Evolutionary conservation across 64 coral and sea anemone species (phyloP).

Genomic region (Actinia tenebrosa): DNA sequence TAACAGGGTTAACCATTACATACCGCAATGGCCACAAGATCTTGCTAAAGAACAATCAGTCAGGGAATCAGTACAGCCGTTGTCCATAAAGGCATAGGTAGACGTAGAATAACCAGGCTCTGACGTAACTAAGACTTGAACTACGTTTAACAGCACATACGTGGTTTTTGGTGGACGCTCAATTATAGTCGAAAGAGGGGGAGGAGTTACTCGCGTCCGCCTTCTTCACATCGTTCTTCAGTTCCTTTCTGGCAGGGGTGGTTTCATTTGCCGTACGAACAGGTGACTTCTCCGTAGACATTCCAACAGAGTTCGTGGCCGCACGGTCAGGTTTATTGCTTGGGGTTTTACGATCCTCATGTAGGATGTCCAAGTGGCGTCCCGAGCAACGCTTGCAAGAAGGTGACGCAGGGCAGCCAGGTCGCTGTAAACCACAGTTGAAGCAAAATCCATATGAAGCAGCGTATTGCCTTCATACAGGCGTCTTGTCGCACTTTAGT

Average conservation of each 20-base stretch:
- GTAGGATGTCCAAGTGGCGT: background rate
- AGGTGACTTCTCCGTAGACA: too few species aligned
- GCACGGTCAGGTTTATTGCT: background rate
- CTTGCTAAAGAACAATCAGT: too few species aligned
- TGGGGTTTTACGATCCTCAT: background rate
- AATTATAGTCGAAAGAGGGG: background rate
- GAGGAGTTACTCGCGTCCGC: background rate
- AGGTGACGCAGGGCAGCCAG: slow-evolving; percentile 20
- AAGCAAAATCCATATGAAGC: slow-evolving; percentile 35
- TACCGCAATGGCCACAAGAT: too few species aligned
- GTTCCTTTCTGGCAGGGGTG: background rate
- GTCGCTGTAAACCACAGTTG: slow-evolving; percentile 32
- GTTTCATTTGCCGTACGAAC: background rate
- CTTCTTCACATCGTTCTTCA: background rate
- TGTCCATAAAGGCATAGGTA: too few species aligned
- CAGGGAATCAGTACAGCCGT: too few species aligned
- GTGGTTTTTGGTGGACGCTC: background rate
- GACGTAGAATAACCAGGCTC: too few species aligned
- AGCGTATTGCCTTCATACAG: slow-evolving; percentile 32
- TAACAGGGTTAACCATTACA: too few species aligned
- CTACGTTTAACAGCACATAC: background rate
- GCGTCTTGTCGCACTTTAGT: slow-evolving; percentile 21
- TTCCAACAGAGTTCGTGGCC: too few species aligned
- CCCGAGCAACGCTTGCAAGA: background rate
- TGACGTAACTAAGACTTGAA: background rate